Evolutionary conservation across 2,113 vertebrate genomes (phyloP), one percentile per base, ranked within the genome.

Genomic region (Indri indri): DNA sequence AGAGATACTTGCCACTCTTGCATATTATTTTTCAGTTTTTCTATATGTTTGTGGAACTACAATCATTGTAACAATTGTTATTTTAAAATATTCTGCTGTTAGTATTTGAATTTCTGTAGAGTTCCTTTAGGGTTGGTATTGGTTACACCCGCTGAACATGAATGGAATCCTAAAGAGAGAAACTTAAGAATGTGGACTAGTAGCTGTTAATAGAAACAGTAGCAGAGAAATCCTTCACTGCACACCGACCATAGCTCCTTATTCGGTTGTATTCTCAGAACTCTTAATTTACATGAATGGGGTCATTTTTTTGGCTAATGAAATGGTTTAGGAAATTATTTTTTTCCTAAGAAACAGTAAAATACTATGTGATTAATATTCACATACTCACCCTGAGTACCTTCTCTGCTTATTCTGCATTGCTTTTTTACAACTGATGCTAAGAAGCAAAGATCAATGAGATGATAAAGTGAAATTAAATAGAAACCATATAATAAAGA

Each of bases 71-170:
- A 73, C 12, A 6, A n/a, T 50, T 77, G 4, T 9, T 6, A 82
- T 27, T 70, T 92, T 22, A 70, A 90, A 52, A 90, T 76, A 27
- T 34, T 59, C 23, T 88, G 8, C 18, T 70, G 59, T 37, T 4
- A 71, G 50, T 86, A n/a, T 94, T 96, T 90, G 17, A 66, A 59
- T 96, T 85, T 91, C 74, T 92, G 32, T 80, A 9, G 23, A 5
- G 12, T 80, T 82, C 3, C 40, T 5, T 74, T 76, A 34, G 20
- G 22, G 12, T 50, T 90, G 23, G 0, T 70, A n/a, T 80, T 90
- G 2, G 1, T 87, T 61, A 57, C 2, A 47, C 7, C 13, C 9
- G 37, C 20, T 82, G 18, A 92, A 52, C 3, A n/a, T 81, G 9
- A 85, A 79, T 14, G 5, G 8, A 47, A 63, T 59, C 7, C 8